Evolutionary conservation across 2,888 invertebrate genomes (phyloP), one percentile per base, ranked within the genome.

Genomic region (Schrankia costaestrigalis): DNA sequence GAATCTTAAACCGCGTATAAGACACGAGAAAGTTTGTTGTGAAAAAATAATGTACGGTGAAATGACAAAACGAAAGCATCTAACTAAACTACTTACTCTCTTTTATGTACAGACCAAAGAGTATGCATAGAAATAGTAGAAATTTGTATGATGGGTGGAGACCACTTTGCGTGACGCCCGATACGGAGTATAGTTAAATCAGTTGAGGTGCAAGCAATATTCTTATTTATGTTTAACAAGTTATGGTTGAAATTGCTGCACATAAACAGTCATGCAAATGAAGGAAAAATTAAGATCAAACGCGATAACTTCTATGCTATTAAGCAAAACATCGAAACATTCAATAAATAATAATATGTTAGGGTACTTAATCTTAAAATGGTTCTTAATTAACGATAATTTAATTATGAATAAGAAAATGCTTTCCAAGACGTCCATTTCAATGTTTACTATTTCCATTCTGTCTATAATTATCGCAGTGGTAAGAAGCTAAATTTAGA

Each of bases 81-180:
- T 68, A 68, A 75, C 71, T 69, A 57, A 47, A 64, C 56, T 51
- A 61, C 59, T 59, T 62, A 59, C 55, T 59, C 63, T 61, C 56
- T 66, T 63, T 63, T 59, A 60, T 50, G 59, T 61, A 56, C 61
- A 55, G 49, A 50, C 61, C 48, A 45, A 63, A 64, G 60, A 59
- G 56, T 46, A 51, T 65, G 64, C 61, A 53, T 54, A 48, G 49
- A 46, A 40, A 43, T 49, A 42, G 40, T 49, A 37, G 44, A 48
- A 51, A 50, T 53, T 44, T 38, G 33, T 50, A 41, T 47, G 50
- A 46, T 41, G 54, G 48, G 43, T 41, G 43, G 35, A 44, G 54
- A 47, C 46, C 50, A 51, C 36, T 47, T 51, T 40, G 60, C 60
- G 60, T 61, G 61, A 61, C 60, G 57, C 39, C 41, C 27, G 21